Base-by-base conservation (phyloP, 2,888 invertebrate genomes). In the Drosophila sordidapex region DNA sequence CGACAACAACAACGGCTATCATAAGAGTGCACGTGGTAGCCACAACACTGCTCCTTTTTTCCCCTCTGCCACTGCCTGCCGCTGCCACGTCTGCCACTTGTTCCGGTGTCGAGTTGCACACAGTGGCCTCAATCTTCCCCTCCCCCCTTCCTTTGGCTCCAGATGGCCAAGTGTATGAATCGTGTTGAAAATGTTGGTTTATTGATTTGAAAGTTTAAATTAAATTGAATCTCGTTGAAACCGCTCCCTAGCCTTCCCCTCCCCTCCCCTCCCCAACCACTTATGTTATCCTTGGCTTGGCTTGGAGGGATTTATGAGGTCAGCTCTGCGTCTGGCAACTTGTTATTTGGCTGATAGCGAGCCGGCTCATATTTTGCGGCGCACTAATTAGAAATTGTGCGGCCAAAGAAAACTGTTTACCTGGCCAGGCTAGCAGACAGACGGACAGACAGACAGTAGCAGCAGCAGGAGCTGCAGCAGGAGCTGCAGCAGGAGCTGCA, bases 181-280 rank as follows among this genome's bases (percentile, higher is more conserved):
- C 88, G 89, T 88, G 89, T 76, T 90, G 82, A 68, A 90, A 81
- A 87, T 82, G 87, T 83, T 90, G 87, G 72, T 90, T 87, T 87
- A 87, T 87, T 87, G 90, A 87, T 87, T 89, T 89, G 84, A 89
- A 87, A 90, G 87, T 80, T 71, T 70, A 87, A 89, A 90, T 87
- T 87, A 87, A 87, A 87, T 90, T 90, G 87, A 90, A 87, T 83
- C 76, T 67, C 62, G 35, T 51, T 63, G 53, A 18, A 25, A 29
- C 8, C 21, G 11, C 27, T 51, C 27, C 46, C 35, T 25, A 21
- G 8, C 29, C 21, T 1, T 21, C 21, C 25, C 4, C 15, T 18
- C 7, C 15, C 7, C 36, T 8, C 4, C 4, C 7, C 7, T 2
- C 4, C 8, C 21, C 21, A 21, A 21, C 21, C 8, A 46, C 2